phyloP scores from a whole-genome alignment of 2,888 invertebrate species.

The Pristionchus entomophagus region DNA sequence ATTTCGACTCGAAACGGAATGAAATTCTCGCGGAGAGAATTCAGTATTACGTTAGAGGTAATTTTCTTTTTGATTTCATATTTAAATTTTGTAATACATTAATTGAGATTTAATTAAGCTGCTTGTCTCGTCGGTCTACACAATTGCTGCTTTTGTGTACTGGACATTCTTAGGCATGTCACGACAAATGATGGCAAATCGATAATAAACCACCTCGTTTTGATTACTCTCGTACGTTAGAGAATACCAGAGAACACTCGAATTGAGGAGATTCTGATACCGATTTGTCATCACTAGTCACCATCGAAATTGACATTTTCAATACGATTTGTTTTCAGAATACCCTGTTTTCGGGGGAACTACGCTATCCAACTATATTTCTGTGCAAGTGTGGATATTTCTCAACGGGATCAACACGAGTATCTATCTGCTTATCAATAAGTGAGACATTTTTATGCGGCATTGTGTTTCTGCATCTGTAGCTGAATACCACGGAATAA shows the following conservation, averaged over 20 bases:
- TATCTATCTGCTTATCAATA: conserved; percentile 4
- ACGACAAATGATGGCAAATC: too few species aligned
- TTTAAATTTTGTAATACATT: too few species aligned
- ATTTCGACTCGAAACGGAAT: conserved; percentile 25
- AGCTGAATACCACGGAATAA: too few species aligned
- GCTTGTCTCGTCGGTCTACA: conserved; percentile 2
- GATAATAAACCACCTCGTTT: too few species aligned
- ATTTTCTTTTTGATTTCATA: too few species aligned
- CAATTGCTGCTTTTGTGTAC: conserved; percentile 3
- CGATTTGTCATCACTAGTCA: too few species aligned
- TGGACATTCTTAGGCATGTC: conserved; percentile 7
- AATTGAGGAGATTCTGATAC: too few species aligned
- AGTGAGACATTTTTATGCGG: not conserved
- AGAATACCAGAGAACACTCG: too few species aligned
- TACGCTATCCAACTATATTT: not conserved
- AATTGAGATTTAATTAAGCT: too few species aligned
- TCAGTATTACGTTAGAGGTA: conserved; percentile 31
- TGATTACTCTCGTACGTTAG: too few species aligned
- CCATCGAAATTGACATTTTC: too few species aligned
- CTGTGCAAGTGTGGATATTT: conserved; percentile 25
- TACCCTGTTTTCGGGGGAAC: conserved; percentile 22
- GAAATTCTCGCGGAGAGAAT: conserved; percentile 37
- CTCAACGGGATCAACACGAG: conserved; percentile 21
- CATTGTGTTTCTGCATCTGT: not conserved
- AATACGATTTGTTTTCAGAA: not conserved